Base-by-base conservation (phyloP, 2,797 vertebrate species). In the Myiothlypis chrysogaster region DNA sequence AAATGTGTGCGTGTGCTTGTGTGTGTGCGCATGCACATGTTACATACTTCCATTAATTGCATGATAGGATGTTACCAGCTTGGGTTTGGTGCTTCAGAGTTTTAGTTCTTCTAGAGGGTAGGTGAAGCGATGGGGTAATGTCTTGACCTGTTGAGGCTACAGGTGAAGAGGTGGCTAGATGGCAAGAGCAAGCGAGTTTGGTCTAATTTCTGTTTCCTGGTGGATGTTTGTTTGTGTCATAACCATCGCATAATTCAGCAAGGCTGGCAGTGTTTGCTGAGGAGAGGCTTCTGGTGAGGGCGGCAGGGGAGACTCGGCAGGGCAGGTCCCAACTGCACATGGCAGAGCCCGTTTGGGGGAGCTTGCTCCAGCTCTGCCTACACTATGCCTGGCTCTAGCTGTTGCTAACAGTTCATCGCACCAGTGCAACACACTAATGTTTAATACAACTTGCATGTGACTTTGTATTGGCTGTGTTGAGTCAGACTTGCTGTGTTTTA, bases 361-460 rank as follows among this genome's bases (percentile, higher is more conserved):
- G 44, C 93, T 97, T 82, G 80, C 68, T 85, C 78, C 95, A 85
- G 77, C 55, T 92, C 95, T 95, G 93, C 92, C 93, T 90, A 61
- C 73, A 93, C 92, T 86, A 94, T 73, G 96, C 96, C 94, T 96
- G 96, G 94, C 96, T 97, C 94, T 96, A 96, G 97, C 95, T 97
- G 93, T 96, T 96, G 96, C 96, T 97, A 97, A 97, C 96, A 95
- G 96, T 97, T 95, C 96, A 97, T 97, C 23, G 91, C 96, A 93
- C 95, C 93, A 95, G 95, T 85, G 87, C 96, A 95, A 96, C 93
- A 89, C 96, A 97, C 97, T 97, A 97, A 97, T 97, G 95, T 97
- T 96, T 96, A 97, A 83, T 96, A 95, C 77, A 83, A 86, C 94
- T 96, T 94, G 93, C 83, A 95, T 90, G 97, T 97, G 94, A 94